Percentiles rank a stretch among this genome's conserved stretches.
Evolutionary conservation across 2,113 vertebrate species (phyloP).

Genomic region (Aptenodytes patagonicus): DNA sequence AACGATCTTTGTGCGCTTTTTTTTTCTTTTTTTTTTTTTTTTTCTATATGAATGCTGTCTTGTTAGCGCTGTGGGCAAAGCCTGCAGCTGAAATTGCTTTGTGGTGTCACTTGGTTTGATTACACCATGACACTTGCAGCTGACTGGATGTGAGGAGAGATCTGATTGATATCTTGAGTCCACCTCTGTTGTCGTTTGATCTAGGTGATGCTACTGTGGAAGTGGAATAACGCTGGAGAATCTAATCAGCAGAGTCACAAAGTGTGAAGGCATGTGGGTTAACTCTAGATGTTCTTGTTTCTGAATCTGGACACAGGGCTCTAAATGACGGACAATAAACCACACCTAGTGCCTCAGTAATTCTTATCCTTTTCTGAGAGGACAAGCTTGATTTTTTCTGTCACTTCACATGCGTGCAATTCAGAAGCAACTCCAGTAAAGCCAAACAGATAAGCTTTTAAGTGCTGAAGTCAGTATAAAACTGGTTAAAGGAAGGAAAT

Average conservation of each 20-base stretch:
- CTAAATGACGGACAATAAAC: not conserved
- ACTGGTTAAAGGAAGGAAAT: not conserved
- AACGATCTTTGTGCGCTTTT: not conserved
- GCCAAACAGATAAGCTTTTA: not conserved
- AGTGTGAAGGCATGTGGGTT: not conserved
- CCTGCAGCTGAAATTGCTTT: not conserved
- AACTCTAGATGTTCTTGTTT: not conserved
- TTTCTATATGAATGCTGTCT: not conserved
- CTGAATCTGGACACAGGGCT: not conserved
- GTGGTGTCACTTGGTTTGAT: not conserved
- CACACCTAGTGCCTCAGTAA: not conserved
- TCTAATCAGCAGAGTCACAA: not conserved
- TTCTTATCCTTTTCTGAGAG: not conserved
- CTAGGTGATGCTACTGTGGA: not conserved
- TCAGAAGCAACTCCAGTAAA: not conserved
- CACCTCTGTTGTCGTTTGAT: not conserved
- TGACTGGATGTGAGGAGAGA: not conserved
- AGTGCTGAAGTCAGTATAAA: slow-evolving; percentile 7
- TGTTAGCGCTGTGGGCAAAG: not conserved
- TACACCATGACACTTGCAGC: not conserved
- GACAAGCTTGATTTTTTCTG: not conserved
- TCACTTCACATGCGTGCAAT: not conserved
- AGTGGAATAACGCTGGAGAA: not conserved
- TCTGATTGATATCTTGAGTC: not conserved
- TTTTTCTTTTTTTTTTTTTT: too few relatives aligned